Evolutionary conservation across 2,113 vertebrate species (phyloP).

Genomic region (Ploceus nigricollis): DNA sequence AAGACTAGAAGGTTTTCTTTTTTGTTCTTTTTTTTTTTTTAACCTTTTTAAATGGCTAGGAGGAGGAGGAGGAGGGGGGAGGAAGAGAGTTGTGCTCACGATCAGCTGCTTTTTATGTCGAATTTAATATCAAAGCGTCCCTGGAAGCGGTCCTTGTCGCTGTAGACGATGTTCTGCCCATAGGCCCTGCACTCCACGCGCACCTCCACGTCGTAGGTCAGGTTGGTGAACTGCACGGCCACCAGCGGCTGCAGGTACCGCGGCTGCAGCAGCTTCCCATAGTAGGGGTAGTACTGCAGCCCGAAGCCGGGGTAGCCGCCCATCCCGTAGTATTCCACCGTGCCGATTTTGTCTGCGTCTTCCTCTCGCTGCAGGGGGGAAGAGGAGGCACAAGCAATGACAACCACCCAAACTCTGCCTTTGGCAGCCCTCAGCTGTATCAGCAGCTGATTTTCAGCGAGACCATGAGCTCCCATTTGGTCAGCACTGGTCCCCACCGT

Average conservation of each 20-base stretch:
- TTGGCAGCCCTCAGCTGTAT: not conserved
- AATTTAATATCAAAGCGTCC: conserved; percentile 98
- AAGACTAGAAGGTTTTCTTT: conserved; percentile 92
- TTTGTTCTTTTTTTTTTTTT: conserved; percentile 71
- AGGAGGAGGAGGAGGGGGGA: conserved; percentile 33
- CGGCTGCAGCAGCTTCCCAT: conserved; percentile 87
- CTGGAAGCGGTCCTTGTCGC: conserved; percentile 95
- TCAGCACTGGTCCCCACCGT: accelerated
- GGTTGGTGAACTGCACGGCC: conserved; percentile 90
- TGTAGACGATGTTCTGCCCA: conserved; percentile 89
- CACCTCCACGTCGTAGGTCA: conserved; percentile 78
- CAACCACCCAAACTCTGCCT: accelerated
- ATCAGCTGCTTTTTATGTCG: conserved; percentile 87
- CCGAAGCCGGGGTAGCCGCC: conserved; percentile 78
- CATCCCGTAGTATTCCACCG: conserved; percentile 83
- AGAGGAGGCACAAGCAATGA: not conserved
- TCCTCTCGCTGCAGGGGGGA: conserved; percentile 78
- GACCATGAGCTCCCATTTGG: accelerated
- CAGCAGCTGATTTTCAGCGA: not conserved
- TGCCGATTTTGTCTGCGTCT: conserved; percentile 74
- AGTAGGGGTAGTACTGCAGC: conserved; percentile 97
- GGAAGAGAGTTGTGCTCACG: conserved; percentile 74
- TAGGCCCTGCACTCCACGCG: conserved; percentile 92
- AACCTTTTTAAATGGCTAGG: conserved; percentile 79
- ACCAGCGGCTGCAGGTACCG: conserved; percentile 94